A percentile compares a stretch with the other conserved stretches of the same genome.
phyloP scores from a whole-genome alignment of 1,140 invertebrate species.

The Ladona fulva region DNA sequence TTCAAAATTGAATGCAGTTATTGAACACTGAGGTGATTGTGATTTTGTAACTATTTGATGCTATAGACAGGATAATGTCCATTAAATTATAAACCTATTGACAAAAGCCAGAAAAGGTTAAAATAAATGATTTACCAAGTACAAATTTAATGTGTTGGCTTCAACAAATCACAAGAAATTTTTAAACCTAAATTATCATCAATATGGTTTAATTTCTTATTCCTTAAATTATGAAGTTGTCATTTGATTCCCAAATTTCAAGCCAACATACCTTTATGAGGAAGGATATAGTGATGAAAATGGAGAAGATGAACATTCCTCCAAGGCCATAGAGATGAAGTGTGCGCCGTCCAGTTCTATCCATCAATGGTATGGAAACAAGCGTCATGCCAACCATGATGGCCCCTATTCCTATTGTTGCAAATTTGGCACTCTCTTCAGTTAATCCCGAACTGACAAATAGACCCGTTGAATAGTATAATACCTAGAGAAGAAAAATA shows the following conservation, averaged over 20 bases:
- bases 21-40: too few relatives aligned
- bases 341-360: constrained; percentile 83
- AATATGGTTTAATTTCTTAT: too few relatives aligned
- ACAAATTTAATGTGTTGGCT: too few relatives aligned
- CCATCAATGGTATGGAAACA: constrained; percentile 93
- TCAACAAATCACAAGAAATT: too few relatives aligned
- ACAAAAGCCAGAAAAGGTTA: too few relatives aligned
- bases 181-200: too few relatives aligned
- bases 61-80: too few relatives aligned
- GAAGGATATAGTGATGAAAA: constrained; percentile 94
- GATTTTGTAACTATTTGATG: too few relatives aligned
- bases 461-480: constrained; percentile 92
- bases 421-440: constrained; percentile 76
- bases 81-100: too few relatives aligned
- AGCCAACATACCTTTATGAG: constrained; percentile 70
- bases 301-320: constrained; percentile 95
- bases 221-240: too few relatives aligned
- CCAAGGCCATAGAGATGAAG: constrained; percentile 91
- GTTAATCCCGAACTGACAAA: constrained; percentile 82
- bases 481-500: constrained; percentile 57
- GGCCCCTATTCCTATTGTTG: constrained; percentile 91
- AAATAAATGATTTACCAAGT: too few relatives aligned
- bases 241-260: constrained; percentile 24
- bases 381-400: constrained; percentile 97
- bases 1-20: too few relatives aligned